These are phyloP conservation scores for Lepidurus couesii DNA, from an alignment of 1,140 invertebrate species.

Conservation along the genomic window DNA sequence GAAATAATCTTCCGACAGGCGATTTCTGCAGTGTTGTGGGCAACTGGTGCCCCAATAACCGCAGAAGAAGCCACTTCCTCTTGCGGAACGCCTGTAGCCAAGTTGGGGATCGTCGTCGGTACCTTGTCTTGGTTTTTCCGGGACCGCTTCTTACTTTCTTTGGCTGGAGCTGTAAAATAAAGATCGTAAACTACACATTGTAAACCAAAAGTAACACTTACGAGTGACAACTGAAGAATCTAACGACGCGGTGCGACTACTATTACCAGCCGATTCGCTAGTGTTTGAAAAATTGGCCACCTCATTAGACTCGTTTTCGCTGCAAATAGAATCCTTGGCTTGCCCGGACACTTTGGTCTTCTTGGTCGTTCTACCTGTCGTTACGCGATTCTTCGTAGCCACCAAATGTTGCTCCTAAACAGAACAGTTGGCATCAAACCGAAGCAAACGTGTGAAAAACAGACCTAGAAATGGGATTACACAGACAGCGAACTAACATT, in stretches of 20 bases:
- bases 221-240: neutral
- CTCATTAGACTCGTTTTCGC: constrained; percentile 16
- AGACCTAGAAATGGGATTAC: neutral
- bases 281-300: neutral
- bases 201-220: neutral
- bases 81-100: neutral
- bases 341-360: constrained; percentile 32
- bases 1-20: neutral
- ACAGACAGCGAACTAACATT: constrained; percentile 32
- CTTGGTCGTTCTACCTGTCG: constrained; percentile 31
- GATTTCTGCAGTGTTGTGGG: too few species aligned
- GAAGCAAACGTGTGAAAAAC: constrained; percentile 6
- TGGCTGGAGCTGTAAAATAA: neutral
- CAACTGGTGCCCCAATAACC: neutral
- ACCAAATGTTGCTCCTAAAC: constrained; percentile 39
- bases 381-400: constrained; percentile 30
- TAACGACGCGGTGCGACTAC: too few species aligned
- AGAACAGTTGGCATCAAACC: neutral
- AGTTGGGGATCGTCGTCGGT: neutral
- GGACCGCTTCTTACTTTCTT: neutral
- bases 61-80: constrained; percentile 8
- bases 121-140: neutral
- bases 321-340: neutral
- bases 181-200: neutral
- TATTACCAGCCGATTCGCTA: neutral